Percentiles rank a stretch among this genome's conserved stretches.
These are phyloP conservation scores for Amyelois transitella DNA, from an alignment of 1,140 invertebrate genomes.

Conservation along the genomic window DNA sequence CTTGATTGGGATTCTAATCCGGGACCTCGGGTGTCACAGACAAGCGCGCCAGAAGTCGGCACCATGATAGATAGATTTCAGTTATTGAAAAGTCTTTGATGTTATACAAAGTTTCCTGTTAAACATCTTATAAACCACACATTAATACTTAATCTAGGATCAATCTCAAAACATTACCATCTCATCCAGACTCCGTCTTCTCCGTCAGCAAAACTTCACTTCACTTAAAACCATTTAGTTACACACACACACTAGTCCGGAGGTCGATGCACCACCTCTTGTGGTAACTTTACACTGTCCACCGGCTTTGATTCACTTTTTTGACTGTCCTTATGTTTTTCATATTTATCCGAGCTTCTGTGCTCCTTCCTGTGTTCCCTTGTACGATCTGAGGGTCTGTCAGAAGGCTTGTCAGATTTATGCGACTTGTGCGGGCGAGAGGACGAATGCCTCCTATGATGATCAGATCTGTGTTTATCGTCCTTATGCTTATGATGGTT, in stretches of 20 bases:
- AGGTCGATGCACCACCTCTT: constrained; percentile 42
- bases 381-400: constrained; percentile 35
- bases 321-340: constrained; percentile 28
- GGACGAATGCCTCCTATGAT: constrained; percentile 52
- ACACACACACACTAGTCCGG: constrained; percentile 40
- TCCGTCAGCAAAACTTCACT: constrained; percentile 8
- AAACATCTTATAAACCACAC: not conserved
- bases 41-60: no score
- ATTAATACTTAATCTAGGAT: not conserved
- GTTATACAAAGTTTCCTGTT: no score
- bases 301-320: constrained; percentile 28
- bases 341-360: constrained; percentile 13
- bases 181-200: constrained; percentile 7
- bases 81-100: no score
- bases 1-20: no score
- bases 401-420: constrained; percentile 52
- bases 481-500: constrained; percentile 19
- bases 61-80: no score
- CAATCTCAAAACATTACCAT: constrained; percentile 37
- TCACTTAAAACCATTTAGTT: constrained; percentile 10
- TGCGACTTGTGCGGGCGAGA: constrained; percentile 53
- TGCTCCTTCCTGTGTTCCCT: constrained; percentile 41
- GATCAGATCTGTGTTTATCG: constrained; percentile 22
- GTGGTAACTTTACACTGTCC: constrained; percentile 44
- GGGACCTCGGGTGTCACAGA: no score